Evolutionary conservation across 2,888 invertebrate species (phyloP), one percentile per base, ranked within the genome.

Genomic region (Operophtera brumata): DNA sequence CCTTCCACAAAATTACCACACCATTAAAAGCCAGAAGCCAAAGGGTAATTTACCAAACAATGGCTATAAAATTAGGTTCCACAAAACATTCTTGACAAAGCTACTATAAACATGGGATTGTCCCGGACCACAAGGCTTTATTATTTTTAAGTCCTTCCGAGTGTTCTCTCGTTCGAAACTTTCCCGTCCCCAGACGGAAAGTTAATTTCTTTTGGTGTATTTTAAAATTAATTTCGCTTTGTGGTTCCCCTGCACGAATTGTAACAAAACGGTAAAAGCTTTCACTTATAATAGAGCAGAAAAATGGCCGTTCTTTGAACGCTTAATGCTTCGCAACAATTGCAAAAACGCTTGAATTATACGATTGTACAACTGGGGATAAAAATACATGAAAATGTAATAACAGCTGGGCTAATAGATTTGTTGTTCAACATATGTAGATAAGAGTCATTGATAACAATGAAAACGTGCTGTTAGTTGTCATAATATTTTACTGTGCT

Each of bases 151-250:
- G 86, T 84, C 84, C 70, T 76, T 75, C 70, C 72, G 77, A 84
- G 80, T 80, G 80, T 78, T 80, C 78, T 79, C 81, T 77, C 77
- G 81, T 80, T 82, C 71, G 73, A 80, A 88, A 88, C 77, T 86
- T 87, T 82, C 80, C 80, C 86, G 79, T 70, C 75, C 77, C 72
- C 75, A 73, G 75, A 68, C 72, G 72, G 76, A 77, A 88, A 89
- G 88, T 88, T 88, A 88, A 90, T 89, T 87, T 90, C 87, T 88
- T 89, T 88, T 82, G 82, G 86, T 88, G 85, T 87, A 85, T 88
- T 88, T 87, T 87, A 82, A 89, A 88, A 86, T 88, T 87, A 87
- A 88, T 89, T 88, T 87, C 78, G 81, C 86, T 88, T 88, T 87
- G 86, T 84, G 76, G 80, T 80, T 82, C 81, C 87, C 69, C 78